Evolutionary conservation across 2,113 vertebrate species (phyloP).

Genomic region (Cebidichthys violaceus): DNA sequence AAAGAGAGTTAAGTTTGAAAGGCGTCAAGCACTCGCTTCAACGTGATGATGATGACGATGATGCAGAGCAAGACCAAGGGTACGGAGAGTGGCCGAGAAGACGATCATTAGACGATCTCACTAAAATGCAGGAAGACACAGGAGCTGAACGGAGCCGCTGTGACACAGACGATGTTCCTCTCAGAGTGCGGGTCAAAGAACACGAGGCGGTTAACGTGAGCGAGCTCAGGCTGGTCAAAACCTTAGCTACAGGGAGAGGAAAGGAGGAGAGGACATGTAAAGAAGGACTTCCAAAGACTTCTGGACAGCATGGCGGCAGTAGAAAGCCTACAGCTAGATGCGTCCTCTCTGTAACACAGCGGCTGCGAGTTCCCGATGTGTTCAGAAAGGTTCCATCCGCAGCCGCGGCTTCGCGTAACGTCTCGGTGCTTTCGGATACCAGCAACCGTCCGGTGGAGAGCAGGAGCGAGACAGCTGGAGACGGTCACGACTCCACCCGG

Average conservation of each 20-base stretch:
- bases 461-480: not conserved
- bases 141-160: not conserved
- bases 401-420: not conserved
- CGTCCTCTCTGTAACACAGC: slow-evolving; percentile 57
- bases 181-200: not conserved
- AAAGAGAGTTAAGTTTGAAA: slow-evolving; percentile 28
- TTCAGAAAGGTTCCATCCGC: slow-evolving; percentile 51
- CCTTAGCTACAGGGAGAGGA: slow-evolving; percentile 18
- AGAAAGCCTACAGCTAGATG: slow-evolving; percentile 22
- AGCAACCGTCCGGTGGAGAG: slow-evolving; percentile 44
- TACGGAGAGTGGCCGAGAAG: slow-evolving; percentile 2
- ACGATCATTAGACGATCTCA: slow-evolving; percentile 20
- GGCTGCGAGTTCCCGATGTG: slow-evolving; percentile 55
- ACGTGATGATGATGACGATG: not conserved
- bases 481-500: slow-evolving; percentile 15
- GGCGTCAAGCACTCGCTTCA: not conserved
- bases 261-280: not conserved
- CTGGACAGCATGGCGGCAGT: not conserved
- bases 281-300: slow-evolving; percentile 4
- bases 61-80: slow-evolving; percentile 12
- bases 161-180: not conserved
- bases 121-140: slow-evolving; percentile 19
- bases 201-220: not conserved
- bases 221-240: slow-evolving; percentile 23
- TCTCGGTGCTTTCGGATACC: slow-evolving; percentile 42